Evolutionary conservation across 2,797 vertebrate species (phyloP), one percentile per base, ranked within the genome.

Genomic region (Bufotes viridis): DNA sequence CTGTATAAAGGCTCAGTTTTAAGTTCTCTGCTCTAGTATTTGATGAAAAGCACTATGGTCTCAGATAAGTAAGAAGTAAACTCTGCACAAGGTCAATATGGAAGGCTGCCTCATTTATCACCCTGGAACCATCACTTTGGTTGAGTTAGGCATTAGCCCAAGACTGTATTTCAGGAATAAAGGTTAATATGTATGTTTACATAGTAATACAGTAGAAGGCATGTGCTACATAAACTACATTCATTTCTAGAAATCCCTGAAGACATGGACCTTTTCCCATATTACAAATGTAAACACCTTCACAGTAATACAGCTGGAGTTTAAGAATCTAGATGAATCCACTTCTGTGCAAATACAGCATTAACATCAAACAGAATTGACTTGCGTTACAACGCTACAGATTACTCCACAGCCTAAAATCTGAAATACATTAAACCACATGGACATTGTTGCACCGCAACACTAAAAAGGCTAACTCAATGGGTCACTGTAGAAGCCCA

Each of bases 41-140:
- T 88, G 84, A 88, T 87, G 91, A 94, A 92, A 84, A 92, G 85
- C 84, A 57, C 29, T 53, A 87, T 20, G 90, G 89, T 92, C 87
- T 91, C 87, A 89, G 90, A 90, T 92, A 90, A 34, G 76, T 49
- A 75, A 49, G 17, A 93, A 93, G 90, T 92, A 93, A 93, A 95
- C 89, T 92, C 87, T 89, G 53, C 87, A 91, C 87, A 76, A 93
- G 93, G 92, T 94, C 92, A 94, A 91, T 94, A 93, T 91, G 84
- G 90, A 94, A 92, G 91, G 91, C 91, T 93, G 91, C 89, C 93
- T 94, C 93, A 94, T 94, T 95, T 92, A 94, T 93, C 91, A 94
- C 87, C 93, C 91, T 85, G 92, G 90, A 89, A 89, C 91, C 93
- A 94, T 93, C 86, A 92, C 90, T 93, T 88, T 90, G 86, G 90